Base-by-base conservation (phyloP, 2,888 invertebrate species). In the Ophion slaviceki region DNA sequence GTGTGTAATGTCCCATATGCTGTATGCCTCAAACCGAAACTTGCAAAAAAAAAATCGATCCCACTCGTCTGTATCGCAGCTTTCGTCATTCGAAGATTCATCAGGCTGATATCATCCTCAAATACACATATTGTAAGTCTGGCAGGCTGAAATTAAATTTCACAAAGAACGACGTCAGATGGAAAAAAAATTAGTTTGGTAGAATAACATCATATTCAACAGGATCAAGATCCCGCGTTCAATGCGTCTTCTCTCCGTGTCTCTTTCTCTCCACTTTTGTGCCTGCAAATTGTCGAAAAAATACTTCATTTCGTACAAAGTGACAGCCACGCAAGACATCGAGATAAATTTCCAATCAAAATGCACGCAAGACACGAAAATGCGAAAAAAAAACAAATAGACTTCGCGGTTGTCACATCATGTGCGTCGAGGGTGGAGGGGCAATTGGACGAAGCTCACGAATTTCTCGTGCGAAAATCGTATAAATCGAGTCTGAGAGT, bases 301-400 rank as follows among this genome's bases (percentile, higher is more conserved):
- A 68, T 11, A 53, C 40, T 62, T 36, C 17, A 64, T 75, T 47
- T 47, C n/a, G 61, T 24, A 28, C 20, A 81, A 68, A 59, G 67
- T 64, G 71, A 74, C 72, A 62, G 40, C n/a, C 67, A 40, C 8
- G 83, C 10, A 79, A 70, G 36, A 75, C 20, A 61, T 80, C 45
- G 11, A 47, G 68, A 86, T 86, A 86, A 77, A 80, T 86, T 77
- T 80, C 57, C 72, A 64, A 86, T 82, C 62, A 53, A 74, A 79
- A 67, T 70, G 24, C 40, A 62, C 24, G 47, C 28, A 57, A 24
- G 36, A n/a, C 17, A 70, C 14, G 45, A 68, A 53, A 62, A 11
- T 28, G 7, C 11, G 36, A 70, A 53, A 53, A 53, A 53, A 64
- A 71, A 74, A 75, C 36, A 67, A 47, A 75, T n/a, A n/a, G 36